Conservation (phyloP, 2,113 vertebrate species). For the Chionodraco myersi region DNA sequence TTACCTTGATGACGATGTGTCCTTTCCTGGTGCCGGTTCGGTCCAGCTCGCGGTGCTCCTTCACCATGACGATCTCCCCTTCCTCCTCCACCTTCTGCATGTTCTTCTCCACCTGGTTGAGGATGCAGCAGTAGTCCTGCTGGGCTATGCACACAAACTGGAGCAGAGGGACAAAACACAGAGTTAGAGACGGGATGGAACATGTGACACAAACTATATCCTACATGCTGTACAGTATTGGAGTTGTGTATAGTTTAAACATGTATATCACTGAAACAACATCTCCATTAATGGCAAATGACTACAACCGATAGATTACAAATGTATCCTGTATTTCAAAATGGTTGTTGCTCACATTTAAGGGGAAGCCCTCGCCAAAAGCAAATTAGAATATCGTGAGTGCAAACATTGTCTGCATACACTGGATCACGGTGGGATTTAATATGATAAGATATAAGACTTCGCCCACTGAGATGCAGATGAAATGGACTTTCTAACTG, state of each 20-base stretch:
- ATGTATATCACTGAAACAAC: background rate
- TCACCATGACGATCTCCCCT: conserved; percentile 99
- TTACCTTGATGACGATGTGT: conserved; percentile 99
- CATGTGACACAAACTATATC: background rate
- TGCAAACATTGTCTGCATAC: conserved; percentile 18
- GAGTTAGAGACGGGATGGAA: background rate
- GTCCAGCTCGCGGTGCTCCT: conserved; percentile 97
- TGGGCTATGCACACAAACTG: conserved; percentile 99
- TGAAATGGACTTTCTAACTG: background rate
- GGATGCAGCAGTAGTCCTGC: conserved; percentile 99
- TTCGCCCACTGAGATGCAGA: conserved; percentile 14
- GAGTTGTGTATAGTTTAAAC: background rate
- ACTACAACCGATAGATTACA: background rate
- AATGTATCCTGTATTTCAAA: conserved; percentile 8
- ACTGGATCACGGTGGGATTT: conserved; percentile 28
- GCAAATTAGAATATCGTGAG: background rate
- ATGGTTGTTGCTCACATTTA: conserved; percentile 2
- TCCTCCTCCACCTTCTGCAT: conserved; percentile 99
- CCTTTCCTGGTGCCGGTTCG: conserved; percentile 98
- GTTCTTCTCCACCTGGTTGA: conserved; percentile 99
- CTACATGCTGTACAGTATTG: background rate
- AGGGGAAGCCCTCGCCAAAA: background rate
- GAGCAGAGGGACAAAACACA: conserved; percentile 49
- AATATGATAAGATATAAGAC: background rate
- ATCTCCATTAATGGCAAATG: background rate